Percentiles rank a stretch among this genome's conserved stretches.
These are phyloP conservation scores for Brachionus manjavacas DNA, from an alignment of 1,140 invertebrate species.

Conservation along the genomic window DNA sequence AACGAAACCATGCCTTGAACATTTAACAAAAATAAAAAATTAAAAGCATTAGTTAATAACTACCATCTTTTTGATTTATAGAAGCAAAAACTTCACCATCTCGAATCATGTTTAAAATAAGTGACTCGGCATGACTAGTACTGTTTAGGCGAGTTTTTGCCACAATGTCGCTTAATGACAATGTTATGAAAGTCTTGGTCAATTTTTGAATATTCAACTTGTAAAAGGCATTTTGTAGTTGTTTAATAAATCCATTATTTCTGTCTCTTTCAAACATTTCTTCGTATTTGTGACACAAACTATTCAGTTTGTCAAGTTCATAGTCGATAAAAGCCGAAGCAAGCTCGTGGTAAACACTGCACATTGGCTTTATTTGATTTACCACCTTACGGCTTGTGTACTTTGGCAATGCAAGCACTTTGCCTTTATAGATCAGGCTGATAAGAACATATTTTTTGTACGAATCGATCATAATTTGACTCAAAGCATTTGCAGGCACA, in stretches of 20 bases:
- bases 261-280: conserved; percentile 62
- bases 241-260: conserved; percentile 63
- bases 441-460: conserved; percentile 93
- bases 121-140: conserved; percentile 81
- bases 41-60: background rate
- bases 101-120: conserved; percentile 94
- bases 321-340: background rate
- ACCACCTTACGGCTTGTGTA: conserved; percentile 24
- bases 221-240: conserved; percentile 78
- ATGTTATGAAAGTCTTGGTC: conserved; percentile 91
- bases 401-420: conserved; percentile 60
- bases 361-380: conserved; percentile 17
- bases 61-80: conserved; percentile 88
- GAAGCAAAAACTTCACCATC: conserved; percentile 92
- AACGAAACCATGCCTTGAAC: conserved; percentile 80
- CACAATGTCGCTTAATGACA: conserved; percentile 87
- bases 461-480: conserved; percentile 90
- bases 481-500: conserved; percentile 83
- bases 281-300: background rate
- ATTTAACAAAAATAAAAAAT: background rate
- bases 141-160: conserved; percentile 76
- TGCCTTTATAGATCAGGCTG: conserved; percentile 82
- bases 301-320: conserved; percentile 3
- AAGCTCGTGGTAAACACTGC: conserved; percentile 27
- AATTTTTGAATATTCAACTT: conserved; percentile 94